Base-by-base conservation (phyloP, 2,888 invertebrate species). In the Empis livida region DNA sequence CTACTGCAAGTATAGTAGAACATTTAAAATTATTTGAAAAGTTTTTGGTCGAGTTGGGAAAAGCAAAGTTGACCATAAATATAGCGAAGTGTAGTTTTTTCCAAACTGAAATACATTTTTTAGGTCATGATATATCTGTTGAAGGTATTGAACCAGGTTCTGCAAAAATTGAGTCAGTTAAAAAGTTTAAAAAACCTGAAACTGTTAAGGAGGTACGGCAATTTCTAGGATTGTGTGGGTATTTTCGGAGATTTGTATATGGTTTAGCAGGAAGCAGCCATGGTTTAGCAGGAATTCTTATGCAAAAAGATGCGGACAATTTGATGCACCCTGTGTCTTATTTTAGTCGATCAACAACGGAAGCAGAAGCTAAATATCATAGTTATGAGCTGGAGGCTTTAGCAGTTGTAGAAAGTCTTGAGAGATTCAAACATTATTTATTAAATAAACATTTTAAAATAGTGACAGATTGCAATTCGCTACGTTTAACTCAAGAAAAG, bases 331-430 rank as follows among this genome's bases (percentile, higher is more conserved):
- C 32, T 3, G 47, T 47, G 1, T 27, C 40, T 2, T 47, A 47
- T 40, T 47, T 40, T 20, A 47, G 47, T 44, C 20, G 47, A 17
- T 13, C 40, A 3, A 45, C 44, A n/a, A 37, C 37, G 6, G 20
- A 38, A 11, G 16, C 17, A n/a, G 44, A 39, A 15, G 1, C 37
- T 13, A 17, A 32, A 41, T 42, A 46, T 11, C 42, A 42, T 30
- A 42, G 42, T 16, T 42, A 42, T 14, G 46, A 46, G 16, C 13
- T 45, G n/a, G 45, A 45, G 27, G 45, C 31, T 3, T 38, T 45
- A 13, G 45, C 41, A 8, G 45, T 45, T 3, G 45, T 45, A 20
- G 40, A 45, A 32, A 32, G 20, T n/a, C n/a, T 40, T 8, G 45
- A 40, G 16, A 16, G 45, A 9, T 45, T 45, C n/a, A 32, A 41